phyloP scores from a whole-genome alignment of 2,888 invertebrate genomes.

The Coelopa pilipes region DNA sequence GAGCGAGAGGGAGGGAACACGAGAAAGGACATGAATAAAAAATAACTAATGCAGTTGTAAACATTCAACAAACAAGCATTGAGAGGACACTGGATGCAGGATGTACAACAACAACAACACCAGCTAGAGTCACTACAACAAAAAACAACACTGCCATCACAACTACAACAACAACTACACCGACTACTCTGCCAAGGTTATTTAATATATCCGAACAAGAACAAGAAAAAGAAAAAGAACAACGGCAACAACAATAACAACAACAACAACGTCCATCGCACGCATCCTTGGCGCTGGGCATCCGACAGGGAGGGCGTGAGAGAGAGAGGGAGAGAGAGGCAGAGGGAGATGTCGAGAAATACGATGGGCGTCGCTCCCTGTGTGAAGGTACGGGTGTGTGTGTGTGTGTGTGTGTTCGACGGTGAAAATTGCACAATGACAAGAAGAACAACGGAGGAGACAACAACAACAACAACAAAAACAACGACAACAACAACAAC shows the following conservation, averaged over 20 bases:
- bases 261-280: not conserved
- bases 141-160: not conserved
- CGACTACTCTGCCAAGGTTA: not conserved
- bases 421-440: constrained; percentile 47
- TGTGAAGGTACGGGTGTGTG: constrained; percentile 22
- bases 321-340: too few relatives aligned
- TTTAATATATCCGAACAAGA: not conserved
- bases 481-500: too few relatives aligned
- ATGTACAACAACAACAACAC: constrained; percentile 19
- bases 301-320: not conserved
- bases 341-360: too few relatives aligned
- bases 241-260: not conserved
- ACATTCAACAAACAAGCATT: constrained; percentile 16
- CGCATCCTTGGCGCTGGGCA: constrained; percentile 12
- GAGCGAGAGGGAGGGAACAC: not conserved
- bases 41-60: constrained; percentile 23
- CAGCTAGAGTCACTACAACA: not conserved
- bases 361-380: not conserved
- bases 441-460: constrained; percentile 22
- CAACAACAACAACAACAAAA: not conserved
- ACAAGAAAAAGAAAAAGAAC: not conserved
- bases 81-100: constrained; percentile 3
- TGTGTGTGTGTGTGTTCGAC: constrained; percentile 40
- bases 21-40: not conserved
- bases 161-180: not conserved